Percentiles rank a stretch among this genome's conserved stretches.
Conservation (phyloP, 2,888 invertebrate species). For the Gastracanthus pulcherrimus region DNA sequence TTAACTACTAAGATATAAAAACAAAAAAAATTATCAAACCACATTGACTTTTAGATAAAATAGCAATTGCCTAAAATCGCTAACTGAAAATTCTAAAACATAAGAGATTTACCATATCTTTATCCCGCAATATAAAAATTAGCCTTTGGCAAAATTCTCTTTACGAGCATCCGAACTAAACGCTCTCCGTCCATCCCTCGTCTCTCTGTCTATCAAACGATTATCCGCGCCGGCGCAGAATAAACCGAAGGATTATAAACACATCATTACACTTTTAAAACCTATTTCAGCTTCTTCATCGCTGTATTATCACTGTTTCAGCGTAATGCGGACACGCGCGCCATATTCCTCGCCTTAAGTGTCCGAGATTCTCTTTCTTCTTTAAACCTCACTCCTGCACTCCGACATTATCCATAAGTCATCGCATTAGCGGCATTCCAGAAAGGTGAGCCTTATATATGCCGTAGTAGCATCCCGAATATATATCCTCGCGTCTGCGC, state of each 20-base stretch:
- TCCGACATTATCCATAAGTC: background rate
- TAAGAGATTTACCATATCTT: no score
- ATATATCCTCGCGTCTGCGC: conserved; percentile 18
- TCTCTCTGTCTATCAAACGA: background rate
- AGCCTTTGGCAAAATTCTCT: background rate
- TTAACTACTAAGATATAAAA: no score
- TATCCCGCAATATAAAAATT: background rate
- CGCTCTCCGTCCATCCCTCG: background rate
- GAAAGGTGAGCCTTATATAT: conserved; percentile 24
- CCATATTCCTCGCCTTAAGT: conserved; percentile 23
- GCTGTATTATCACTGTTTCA: conserved; percentile 52
- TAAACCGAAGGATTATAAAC: conserved; percentile 51
- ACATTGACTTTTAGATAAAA: no score
- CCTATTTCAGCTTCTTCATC: conserved; percentile 29
- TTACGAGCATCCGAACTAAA: background rate
- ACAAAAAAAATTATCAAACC: no score
- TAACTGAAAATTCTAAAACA: no score
- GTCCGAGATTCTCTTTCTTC: background rate
- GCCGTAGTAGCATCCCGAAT: background rate
- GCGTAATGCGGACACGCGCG: conserved; percentile 40
- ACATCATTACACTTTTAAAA: conserved; percentile 56
- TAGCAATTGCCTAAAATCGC: no score
- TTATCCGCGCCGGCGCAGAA: background rate
- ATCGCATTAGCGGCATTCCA: conserved; percentile 18
- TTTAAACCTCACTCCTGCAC: background rate